Evolutionary conservation across 2,888 invertebrate species (phyloP), one percentile per base, ranked within the genome.

Genomic region (Mesochorus sp.): DNA sequence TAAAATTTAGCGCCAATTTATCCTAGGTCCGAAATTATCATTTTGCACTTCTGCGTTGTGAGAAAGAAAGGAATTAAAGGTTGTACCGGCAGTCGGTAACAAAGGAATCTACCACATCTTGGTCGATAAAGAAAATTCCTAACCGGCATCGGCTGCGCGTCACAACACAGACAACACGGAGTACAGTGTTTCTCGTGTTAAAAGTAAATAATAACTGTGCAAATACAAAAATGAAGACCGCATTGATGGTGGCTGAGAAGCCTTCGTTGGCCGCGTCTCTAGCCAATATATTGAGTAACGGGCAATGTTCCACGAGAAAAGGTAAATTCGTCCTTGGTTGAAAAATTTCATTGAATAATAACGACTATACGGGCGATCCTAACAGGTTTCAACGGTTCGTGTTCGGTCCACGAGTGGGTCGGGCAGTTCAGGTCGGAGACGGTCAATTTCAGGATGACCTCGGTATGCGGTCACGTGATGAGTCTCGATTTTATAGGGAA

Each of bases 401-500:
- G 98, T 91, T 95, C 97, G 0, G 95, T 99, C 0, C 97, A 98
- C 88, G 99, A 99, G 92, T 99, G 98, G 97, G 94, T 93, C 62
- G 98, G 98, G 0, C 93, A 92, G 0, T 98, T 98, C 88, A 94
- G 93, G 81, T 94, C 94, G 80, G 94, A 95, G 84, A 92, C 92
- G 1, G 95, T 95, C 0, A 93, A 93, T 73, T 97, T 95, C 89
- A 97, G 97, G 92, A 99, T 99, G 97, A 99, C 99, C 0, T 98
- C 99, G 0, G 99, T 99, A 0, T 99, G 99, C 91, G 99, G 99
- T 0, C 99, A 99, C 92, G 99, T 99, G 0, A 97, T 98, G 97
- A 95, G 95, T 44, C 93, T 98, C 83, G 99, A 99, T 92, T 99
- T 99, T 88, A 94, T 92, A 62, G 93, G 94, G 19, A 98, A 98